Evolutionary conservation across 2,113 vertebrate species (phyloP).

Genomic region (Caloenas nicobarica): DNA sequence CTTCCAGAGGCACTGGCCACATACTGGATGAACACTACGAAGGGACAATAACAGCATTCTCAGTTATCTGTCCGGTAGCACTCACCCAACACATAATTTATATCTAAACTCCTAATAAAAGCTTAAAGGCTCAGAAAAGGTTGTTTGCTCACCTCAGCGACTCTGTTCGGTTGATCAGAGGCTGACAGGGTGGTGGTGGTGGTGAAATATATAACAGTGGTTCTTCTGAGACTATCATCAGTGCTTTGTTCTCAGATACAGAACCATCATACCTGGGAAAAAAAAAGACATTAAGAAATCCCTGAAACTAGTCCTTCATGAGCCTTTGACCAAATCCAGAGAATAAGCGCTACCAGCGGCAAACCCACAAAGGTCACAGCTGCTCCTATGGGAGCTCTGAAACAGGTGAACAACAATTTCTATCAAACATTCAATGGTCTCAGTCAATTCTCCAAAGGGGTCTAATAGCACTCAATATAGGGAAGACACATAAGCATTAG

Average conservation of each 20-base stretch:
- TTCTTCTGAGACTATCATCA: slow-evolving; percentile 91
- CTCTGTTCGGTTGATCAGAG: slow-evolving; percentile 89
- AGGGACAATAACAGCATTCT: background rate
- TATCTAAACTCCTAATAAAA: background rate
- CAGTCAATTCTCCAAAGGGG: background rate
- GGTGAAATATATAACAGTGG: slow-evolving; percentile 83
- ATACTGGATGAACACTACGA: background rate
- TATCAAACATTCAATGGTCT: background rate
- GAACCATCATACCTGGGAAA: slow-evolving; percentile 61
- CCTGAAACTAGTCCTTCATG: background rate
- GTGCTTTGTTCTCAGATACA: slow-evolving; percentile 85
- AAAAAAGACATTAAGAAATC: background rate
- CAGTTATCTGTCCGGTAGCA: background rate
- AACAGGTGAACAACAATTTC: background rate
- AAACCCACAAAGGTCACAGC: background rate
- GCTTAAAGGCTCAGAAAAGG: background rate
- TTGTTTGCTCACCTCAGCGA: slow-evolving; percentile 83
- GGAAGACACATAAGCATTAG: background rate
- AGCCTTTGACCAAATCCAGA: background rate
- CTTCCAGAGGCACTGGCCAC: background rate
- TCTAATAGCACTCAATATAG: background rate
- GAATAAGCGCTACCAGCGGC: background rate
- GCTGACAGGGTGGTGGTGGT: slow-evolving; percentile 83
- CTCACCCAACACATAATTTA: background rate
- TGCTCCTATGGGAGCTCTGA: background rate